Base-by-base conservation (phyloP, 2,888 invertebrate genomes). In the Conchocele bisecta region DNA sequence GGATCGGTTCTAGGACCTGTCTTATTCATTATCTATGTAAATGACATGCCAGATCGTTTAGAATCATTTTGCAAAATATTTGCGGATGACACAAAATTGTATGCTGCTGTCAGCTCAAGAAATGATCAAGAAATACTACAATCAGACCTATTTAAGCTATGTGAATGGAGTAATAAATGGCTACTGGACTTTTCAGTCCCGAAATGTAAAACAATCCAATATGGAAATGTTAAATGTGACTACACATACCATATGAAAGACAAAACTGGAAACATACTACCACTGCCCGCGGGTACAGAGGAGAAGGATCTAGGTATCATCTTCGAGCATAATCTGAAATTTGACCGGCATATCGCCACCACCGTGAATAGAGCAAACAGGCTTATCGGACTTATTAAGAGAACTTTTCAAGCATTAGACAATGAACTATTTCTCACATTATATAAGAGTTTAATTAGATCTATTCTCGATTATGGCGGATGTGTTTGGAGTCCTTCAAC, bases 1-100 rank as follows among this genome's bases (percentile, higher is more conserved):
- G 42, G 57, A 17, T 42, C 41, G 11, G 57, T 57, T 11, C 57
- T 57, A 17, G 57, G 57, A 11, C 57, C 41, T 3, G n/a, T 46
- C 3, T 31, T 58, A 29, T 58, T 58, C 33, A 58, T 58, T 13
- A 58, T 44, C 6, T 58, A 33, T n/a, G 33, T 58, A 7, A 58
- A 58, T 26, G 58, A 58, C 26, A 4, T 58, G 15, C 58, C 44
- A 15, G 58, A 58, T 33, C 13, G 7, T 11, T 1, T 58, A 6
- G 33, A 46, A 3, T 28, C 31, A 2, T 6, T 46, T 15, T 58
- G 58, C 33, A 58, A 44, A 33, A 42, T 58, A 13, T 58, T 58
- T 44, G 58, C 44, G 13, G 58, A 58, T 44, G 58, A 58, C 22
- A 44, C 13, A 11, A 44, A 58, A n/a, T 4, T 58, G 17, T 39